Percentiles rank a stretch among this genome's conserved stretches.
Conservation (phyloP, 1,140 invertebrate genomes). For the Teleogryllus occipitalis region DNA sequence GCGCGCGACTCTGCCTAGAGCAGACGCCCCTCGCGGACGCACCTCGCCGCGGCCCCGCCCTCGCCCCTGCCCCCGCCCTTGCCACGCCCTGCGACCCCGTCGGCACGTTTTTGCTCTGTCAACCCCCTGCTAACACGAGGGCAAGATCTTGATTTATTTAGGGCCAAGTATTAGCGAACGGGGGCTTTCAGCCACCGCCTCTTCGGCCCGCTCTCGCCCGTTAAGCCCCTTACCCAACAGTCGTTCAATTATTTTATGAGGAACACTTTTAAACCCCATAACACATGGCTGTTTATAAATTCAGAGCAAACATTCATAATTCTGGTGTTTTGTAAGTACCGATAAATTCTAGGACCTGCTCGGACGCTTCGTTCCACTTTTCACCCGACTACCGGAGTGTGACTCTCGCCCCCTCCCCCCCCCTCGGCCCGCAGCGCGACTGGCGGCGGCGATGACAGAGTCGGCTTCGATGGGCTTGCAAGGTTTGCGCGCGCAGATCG, state of each 20-base stretch:
- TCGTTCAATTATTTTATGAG: slow-evolving; percentile 5
- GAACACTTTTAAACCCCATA: slow-evolving; percentile 4
- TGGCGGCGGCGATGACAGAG: neutral
- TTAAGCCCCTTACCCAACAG: slow-evolving; percentile 3
- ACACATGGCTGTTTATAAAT: slow-evolving; percentile 1
- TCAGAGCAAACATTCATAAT: neutral
- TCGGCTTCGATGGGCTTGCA: neutral
- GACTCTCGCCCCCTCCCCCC: too few relatives aligned
- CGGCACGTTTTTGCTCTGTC: too few relatives aligned
- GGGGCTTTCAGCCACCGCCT: neutral
- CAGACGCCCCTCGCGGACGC: too few relatives aligned
- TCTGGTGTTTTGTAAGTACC: neutral
- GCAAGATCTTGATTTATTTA: slow-evolving; percentile 2
- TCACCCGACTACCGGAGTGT: neutral
- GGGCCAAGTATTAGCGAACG: neutral
- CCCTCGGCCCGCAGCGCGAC: too few relatives aligned
- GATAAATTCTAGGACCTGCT: neutral
- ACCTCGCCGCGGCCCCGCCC: too few relatives aligned
- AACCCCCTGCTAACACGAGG: neutral
- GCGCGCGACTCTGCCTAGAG: too few relatives aligned
- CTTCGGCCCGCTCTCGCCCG: too few relatives aligned
- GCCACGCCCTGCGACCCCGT: too few relatives aligned
- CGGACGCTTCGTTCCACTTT: neutral
- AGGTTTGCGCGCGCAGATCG: neutral
- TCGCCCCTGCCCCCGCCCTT: too few relatives aligned